Conservation (phyloP, 2,888 invertebrate species). For the Melanchra persicariae region DNA sequence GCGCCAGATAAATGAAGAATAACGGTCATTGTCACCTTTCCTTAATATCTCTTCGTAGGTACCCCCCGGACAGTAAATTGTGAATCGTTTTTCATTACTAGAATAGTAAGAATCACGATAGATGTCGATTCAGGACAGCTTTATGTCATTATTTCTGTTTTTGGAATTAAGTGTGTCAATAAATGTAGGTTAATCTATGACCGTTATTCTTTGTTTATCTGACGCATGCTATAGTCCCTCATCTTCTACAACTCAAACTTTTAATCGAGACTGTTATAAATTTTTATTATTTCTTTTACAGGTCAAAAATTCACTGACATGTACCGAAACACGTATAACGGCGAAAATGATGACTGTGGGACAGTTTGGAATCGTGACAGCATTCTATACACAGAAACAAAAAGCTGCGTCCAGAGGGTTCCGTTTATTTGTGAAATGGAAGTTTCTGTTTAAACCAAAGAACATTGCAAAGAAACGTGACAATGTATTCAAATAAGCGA, state of each 20-base stretch:
- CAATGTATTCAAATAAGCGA: neutral
- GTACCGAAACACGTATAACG: slow-evolving; percentile 15
- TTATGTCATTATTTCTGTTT: too few species aligned
- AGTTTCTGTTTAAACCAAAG: neutral
- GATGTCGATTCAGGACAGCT: too few species aligned
- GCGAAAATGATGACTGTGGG: slow-evolving; percentile 10
- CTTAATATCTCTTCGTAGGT: too few species aligned
- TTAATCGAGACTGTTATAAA: neutral
- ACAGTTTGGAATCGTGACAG: neutral
- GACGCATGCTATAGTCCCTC: too few species aligned
- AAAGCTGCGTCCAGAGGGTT: neutral
- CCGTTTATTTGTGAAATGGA: slow-evolving; percentile 45
- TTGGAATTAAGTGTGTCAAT: too few species aligned
- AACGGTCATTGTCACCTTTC: too few species aligned
- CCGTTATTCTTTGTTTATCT: too few species aligned
- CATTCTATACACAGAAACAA: neutral
- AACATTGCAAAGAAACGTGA: neutral
- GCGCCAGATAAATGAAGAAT: too few species aligned
- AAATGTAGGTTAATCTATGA: too few species aligned
- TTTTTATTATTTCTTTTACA: slow-evolving; percentile 36
- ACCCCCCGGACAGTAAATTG: too few species aligned
- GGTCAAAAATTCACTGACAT: slow-evolving; percentile 64
- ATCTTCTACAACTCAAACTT: neutral
- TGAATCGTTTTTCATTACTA: too few species aligned
- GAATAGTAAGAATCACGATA: too few species aligned